Conservation (phyloP, 2,888 invertebrate genomes). For the Harmothoe impar region DNA sequence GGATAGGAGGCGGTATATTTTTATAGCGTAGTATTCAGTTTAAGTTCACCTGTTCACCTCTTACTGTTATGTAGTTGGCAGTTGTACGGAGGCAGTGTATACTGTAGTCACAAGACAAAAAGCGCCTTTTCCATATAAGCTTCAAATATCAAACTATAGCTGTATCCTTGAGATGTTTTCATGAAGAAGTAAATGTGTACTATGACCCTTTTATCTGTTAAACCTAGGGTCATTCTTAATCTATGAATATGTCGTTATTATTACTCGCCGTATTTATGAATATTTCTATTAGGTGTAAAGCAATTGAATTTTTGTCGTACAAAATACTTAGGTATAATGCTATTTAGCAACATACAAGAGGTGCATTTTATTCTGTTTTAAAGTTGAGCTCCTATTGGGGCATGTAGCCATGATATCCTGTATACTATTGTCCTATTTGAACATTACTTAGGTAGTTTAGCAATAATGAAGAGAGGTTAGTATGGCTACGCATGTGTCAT, state of each 20-base stretch:
- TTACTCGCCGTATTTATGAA: conserved; percentile 44
- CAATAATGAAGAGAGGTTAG: background rate
- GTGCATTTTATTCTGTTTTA: conserved; percentile 28
- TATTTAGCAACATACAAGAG: conserved; percentile 12
- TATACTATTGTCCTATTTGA: conserved; percentile 39
- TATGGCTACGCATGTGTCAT: too few species aligned
- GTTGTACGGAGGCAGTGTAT: background rate
- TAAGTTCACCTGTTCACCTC: conserved; percentile 15
- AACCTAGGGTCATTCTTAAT: conserved; percentile 28
- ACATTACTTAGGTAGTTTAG: conserved; percentile 49
- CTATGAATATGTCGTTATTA: conserved; percentile 49
- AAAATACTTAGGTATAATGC: conserved; percentile 35
- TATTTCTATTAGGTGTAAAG: conserved; percentile 44
- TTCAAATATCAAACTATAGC: conserved; percentile 14
- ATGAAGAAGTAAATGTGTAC: background rate
- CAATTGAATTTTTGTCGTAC: conserved; percentile 21
- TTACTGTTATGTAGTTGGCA: conserved; percentile 57
- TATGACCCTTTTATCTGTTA: conserved; percentile 28
- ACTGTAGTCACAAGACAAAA: background rate
- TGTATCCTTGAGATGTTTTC: background rate
- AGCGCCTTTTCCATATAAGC: conserved; percentile 10
- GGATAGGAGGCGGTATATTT: conserved; percentile 37
- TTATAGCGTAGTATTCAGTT: conserved; percentile 49
- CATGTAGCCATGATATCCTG: background rate
- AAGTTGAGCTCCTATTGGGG: conserved; percentile 11